Evolutionary conservation across 2,113 vertebrate genomes (phyloP).

Genomic region (Labrus mixtus): DNA sequence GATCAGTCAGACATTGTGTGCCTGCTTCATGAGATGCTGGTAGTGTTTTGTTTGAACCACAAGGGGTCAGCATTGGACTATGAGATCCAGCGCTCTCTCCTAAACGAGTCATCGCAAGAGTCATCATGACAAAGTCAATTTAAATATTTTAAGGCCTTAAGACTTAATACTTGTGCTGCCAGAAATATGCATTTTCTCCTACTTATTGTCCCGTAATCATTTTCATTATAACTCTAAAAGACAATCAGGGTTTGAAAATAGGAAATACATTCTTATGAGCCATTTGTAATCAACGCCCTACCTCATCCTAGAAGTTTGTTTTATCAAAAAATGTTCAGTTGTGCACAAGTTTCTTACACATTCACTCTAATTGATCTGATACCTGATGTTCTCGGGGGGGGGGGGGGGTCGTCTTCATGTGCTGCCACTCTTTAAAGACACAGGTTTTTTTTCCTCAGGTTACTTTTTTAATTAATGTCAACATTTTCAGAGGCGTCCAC

Average conservation of each 20-base stretch:
- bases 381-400: too few species aligned
- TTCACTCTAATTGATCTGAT: too few species aligned
- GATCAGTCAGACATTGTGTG: neutral
- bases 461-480: neutral
- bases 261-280: neutral
- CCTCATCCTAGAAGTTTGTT: neutral
- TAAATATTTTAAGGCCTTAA: neutral
- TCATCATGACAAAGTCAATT: neutral
- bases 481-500: neutral
- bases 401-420: neutral
- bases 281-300: neutral
- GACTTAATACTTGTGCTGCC: neutral
- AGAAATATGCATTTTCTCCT: neutral
- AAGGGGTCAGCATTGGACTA: constrained; percentile 59
- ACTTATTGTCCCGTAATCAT: too few species aligned
- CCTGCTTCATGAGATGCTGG: neutral
- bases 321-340: neutral
- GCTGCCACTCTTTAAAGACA: too few species aligned
- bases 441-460: neutral
- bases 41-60: constrained; percentile 32
- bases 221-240: neutral
- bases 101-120: neutral
- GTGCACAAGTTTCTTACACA: too few species aligned
- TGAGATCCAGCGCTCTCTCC: neutral
- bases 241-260: constrained; percentile 1